Evolutionary conservation across 2,888 invertebrate species (phyloP), one percentile per base, ranked within the genome.

Genomic region (Abrostola tripartita): DNA sequence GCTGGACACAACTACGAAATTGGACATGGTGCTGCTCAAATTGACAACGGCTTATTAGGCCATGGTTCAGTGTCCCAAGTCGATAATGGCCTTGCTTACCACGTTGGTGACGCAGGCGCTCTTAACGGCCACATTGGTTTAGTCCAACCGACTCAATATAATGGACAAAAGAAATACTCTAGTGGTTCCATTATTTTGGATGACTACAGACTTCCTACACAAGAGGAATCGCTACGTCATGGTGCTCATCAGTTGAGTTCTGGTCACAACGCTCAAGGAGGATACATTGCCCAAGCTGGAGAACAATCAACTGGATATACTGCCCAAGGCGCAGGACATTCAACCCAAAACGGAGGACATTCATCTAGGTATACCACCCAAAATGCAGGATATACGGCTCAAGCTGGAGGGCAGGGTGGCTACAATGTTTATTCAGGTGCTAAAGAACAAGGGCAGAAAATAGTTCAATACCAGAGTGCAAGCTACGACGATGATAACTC

Each of bases 161-260:
- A 83, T 36, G 79, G 85, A 37, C 85, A 81, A 63, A 74, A 76
- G 9, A 89, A 91, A 80, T 94, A 93, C 71, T 86, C 91, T 0
- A 93, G 90, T 61, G 94, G 94, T 1, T 93, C 93, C 9, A 73
- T 94, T 8, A 92, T 94, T 41, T 82, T 94, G 57, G 94, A 94
- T 58, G 93, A 94, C 52, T 94, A 92, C 66, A 90, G 94, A 73
- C 82, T 88, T n/a, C 91, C 91, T 6, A 85, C 87, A 50, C 82
- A 85, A 76, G 81, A 83, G 11, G 80, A 83, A 63, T 64, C 71
- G n/a, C 68, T 67, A 11, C 71, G 79, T 35, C 78, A 80, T 40
- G 74, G 64, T 37, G 65, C 66, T 51, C 62, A 70, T 37, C 52
- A 54, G 52, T 35, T 51, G 6, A 68, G 38, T 12, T 41, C 53